Evolutionary conservation across 2,113 vertebrate genomes (phyloP).

Genomic region (Mionectes macconnelli): DNA sequence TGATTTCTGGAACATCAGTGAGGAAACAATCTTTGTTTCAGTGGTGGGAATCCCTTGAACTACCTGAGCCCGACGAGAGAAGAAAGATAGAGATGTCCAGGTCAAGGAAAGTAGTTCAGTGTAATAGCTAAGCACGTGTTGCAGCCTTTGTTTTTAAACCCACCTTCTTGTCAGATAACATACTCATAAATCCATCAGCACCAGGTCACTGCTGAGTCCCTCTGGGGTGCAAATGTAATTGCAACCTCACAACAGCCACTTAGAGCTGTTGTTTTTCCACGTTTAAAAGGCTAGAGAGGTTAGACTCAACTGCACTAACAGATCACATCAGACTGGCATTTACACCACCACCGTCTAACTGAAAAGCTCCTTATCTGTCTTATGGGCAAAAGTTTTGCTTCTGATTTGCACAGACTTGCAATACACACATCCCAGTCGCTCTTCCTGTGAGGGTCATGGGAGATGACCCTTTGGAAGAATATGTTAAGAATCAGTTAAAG

Average conservation of each 20-base stretch:
- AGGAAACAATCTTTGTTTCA: not conserved
- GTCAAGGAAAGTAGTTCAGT: not conserved
- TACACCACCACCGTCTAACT: not conserved
- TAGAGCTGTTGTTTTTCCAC: conserved; percentile 42
- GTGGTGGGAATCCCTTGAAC: not conserved
- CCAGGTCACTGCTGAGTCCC: conserved; percentile 11
- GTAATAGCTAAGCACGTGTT: conserved; percentile 17
- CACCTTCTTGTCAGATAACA: conserved; percentile 52
- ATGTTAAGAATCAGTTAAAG: conserved; percentile 45
- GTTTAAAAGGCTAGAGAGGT: conserved; percentile 31
- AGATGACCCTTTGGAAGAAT: conserved; percentile 32
- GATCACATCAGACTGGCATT: conserved; percentile 15
- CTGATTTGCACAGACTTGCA: not conserved
- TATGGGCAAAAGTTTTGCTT: not conserved
- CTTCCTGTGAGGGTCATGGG: not conserved
- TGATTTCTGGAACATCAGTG: not conserved
- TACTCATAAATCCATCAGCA: conserved; percentile 68
- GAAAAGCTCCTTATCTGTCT: not conserved
- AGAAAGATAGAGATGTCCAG: not conserved
- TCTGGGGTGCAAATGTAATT: conserved; percentile 55
- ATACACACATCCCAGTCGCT: rapidly evolving
- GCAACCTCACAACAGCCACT: conserved; percentile 63
- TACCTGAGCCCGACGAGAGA: not conserved
- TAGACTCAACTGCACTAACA: conserved; percentile 26
- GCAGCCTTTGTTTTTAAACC: conserved; percentile 48